A percentile compares a stretch with the other conserved stretches of the same genome.
Evolutionary conservation across 2,113 vertebrate species (phyloP).

Genomic region (Ameiurus melas): DNA sequence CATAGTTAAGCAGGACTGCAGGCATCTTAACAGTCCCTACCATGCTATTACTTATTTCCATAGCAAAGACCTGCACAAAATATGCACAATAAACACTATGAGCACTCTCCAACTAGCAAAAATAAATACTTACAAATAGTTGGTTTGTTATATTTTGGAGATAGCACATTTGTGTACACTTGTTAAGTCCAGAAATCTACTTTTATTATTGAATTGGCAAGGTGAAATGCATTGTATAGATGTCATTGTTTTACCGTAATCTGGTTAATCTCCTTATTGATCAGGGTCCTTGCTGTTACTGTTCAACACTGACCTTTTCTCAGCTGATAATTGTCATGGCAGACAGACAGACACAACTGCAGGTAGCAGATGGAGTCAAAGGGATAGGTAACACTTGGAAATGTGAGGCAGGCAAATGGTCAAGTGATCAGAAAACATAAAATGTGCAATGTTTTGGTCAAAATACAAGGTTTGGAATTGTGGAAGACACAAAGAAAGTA

Average conservation of each 20-base stretch:
- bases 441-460: background rate
- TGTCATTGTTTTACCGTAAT: background rate
- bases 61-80: constrained; percentile 53
- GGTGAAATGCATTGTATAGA: background rate
- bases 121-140: background rate
- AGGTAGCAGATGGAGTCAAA: background rate
- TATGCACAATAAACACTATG: constrained; percentile 32
- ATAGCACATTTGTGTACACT: background rate
- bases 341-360: background rate
- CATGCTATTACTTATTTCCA: constrained; percentile 49
- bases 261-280: constrained; percentile 31
- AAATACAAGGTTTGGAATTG: background rate
- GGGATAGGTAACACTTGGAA: background rate
- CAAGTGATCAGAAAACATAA: background rate
- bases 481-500: background rate
- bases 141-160: background rate
- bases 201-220: background rate
- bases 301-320: constrained; percentile 3
- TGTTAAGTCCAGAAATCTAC: background rate
- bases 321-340: background rate
- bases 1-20: constrained; percentile 45
- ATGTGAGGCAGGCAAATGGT: background rate
- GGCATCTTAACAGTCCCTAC: constrained; percentile 54
- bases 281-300: background rate
- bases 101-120: background rate